A percentile compares a stretch with the other conserved stretches of the same genome.
These are phyloP conservation scores for Tauraco hartlaubi DNA, from an alignment of 2,797 vertebrate genomes.

Conservation along the genomic window DNA sequence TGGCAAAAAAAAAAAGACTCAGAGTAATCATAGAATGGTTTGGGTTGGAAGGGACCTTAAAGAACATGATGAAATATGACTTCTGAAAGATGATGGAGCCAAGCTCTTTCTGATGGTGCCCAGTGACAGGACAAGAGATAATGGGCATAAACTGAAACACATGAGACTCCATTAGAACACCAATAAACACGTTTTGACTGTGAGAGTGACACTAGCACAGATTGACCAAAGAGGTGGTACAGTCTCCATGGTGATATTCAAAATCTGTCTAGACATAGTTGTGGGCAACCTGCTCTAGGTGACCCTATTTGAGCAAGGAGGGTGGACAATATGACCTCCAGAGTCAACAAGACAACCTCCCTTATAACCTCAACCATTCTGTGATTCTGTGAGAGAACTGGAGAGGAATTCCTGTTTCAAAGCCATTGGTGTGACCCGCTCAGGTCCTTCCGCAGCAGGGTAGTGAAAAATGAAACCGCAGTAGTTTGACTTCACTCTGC, in stretches of 20 bases:
- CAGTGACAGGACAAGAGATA: background rate
- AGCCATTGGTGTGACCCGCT: background rate
- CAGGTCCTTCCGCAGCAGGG: background rate
- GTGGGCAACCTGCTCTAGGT: background rate
- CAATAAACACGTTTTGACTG: background rate
- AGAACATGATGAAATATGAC: too few species aligned
- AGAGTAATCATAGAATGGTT: background rate
- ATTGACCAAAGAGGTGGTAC: background rate
- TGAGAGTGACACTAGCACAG: background rate
- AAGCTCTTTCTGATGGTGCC: background rate
- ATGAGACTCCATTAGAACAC: background rate
- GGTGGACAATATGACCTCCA: background rate
- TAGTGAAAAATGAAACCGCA: background rate
- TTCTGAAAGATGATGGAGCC: background rate
- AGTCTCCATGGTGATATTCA: background rate
- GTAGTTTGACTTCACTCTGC: background rate
- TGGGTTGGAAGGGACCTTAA: too few species aligned
- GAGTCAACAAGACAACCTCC: background rate
- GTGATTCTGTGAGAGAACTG: background rate
- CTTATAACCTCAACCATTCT: background rate
- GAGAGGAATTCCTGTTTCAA: background rate
- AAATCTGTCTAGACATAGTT: background rate
- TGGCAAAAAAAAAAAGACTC: background rate
- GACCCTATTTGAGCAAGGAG: background rate
- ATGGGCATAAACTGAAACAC: background rate